Percentiles rank a stretch among this genome's conserved stretches.
Conservation (phyloP, 2,113 vertebrate genomes). For the Apodemus sylvaticus region DNA sequence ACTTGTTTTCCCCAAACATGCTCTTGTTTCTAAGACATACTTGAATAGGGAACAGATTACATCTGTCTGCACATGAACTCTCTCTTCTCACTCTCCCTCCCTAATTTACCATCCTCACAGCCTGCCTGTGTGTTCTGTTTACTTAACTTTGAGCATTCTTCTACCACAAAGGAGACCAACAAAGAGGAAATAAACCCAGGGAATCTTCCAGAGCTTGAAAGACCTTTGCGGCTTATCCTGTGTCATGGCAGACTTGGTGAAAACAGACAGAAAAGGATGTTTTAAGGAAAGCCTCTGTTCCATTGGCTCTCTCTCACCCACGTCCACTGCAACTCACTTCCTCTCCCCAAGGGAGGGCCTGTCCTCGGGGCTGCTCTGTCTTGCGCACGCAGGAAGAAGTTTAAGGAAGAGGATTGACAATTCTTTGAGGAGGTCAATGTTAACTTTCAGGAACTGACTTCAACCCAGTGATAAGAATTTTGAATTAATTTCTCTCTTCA, state of each 20-base stretch:
- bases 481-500: slow-evolving; percentile 46
- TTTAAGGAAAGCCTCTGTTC: background rate
- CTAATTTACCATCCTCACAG: background rate
- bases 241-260: background rate
- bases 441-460: slow-evolving; percentile 57
- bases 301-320: background rate
- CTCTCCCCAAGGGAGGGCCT: background rate
- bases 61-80: background rate
- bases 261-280: background rate
- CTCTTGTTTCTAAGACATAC: background rate
- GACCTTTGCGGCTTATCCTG: background rate
- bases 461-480: slow-evolving; percentile 58
- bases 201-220: slow-evolving; percentile 49
- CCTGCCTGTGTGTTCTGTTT: slow-evolving; percentile 16
- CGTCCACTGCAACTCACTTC: background rate
- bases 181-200: slow-evolving; percentile 29
- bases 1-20: background rate
- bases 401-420: background rate
- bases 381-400: background rate
- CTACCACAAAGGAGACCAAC: slow-evolving; percentile 18
- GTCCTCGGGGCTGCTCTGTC: background rate
- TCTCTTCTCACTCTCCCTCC: background rate
- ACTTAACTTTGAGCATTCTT: slow-evolving; percentile 46
- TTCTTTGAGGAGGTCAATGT: slow-evolving; percentile 36
- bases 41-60: slow-evolving; percentile 60